Percentiles rank a stretch among this genome's conserved stretches.
Conservation (phyloP, 2,113 vertebrate species). For the Engraulis encrasicolus region DNA sequence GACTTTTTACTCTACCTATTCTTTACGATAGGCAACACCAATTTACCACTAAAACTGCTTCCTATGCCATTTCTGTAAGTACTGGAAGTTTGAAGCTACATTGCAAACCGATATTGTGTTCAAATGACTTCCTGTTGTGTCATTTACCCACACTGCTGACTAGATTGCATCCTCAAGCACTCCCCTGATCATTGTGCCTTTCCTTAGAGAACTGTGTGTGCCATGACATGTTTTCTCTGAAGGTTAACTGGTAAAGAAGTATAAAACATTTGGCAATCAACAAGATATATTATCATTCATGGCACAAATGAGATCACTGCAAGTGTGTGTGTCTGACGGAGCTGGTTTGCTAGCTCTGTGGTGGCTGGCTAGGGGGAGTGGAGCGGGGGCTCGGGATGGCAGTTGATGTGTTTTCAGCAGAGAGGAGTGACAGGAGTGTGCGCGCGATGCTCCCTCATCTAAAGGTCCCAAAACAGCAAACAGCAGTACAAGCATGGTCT, state of each 20-base stretch:
- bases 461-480: slow-evolving; percentile 12
- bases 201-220: background rate
- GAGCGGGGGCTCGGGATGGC: slow-evolving; percentile 4
- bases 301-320: slow-evolving; percentile 66
- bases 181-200: background rate
- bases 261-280: slow-evolving; percentile 77
- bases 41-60: background rate
- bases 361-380: too few relatives aligned
- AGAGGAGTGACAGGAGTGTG: background rate
- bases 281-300: slow-evolving; percentile 58
- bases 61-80: background rate
- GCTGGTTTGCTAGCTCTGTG: slow-evolving; percentile 19
- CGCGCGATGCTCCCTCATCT: background rate
- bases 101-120: background rate
- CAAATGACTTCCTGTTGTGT: background rate
- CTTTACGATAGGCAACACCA: background rate
- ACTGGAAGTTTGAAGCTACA: background rate
- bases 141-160: background rate
- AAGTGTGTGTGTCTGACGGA: slow-evolving; percentile 53
- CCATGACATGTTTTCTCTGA: background rate
- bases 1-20: background rate
- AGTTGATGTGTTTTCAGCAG: background rate
- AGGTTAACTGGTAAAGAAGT: slow-evolving; percentile 52
- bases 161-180: background rate
- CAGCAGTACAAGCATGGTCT: background rate